A percentile compares a stretch with the other conserved stretches of the same genome.
Evolutionary conservation across 2,113 vertebrate genomes (phyloP).

Genomic region (Xyliphius kryptos): DNA sequence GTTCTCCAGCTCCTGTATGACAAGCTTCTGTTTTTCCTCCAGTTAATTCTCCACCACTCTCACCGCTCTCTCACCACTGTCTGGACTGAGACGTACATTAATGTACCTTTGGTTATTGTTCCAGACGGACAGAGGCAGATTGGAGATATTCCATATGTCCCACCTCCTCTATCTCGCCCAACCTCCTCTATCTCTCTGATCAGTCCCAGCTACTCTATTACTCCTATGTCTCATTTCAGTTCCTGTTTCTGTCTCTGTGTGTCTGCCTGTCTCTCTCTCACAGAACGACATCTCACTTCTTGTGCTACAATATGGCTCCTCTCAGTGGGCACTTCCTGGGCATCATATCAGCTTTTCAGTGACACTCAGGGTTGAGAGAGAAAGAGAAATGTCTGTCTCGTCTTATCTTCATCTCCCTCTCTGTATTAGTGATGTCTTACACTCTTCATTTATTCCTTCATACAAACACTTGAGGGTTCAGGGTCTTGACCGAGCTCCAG

Average conservation of each 20-base stretch:
- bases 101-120: constrained; percentile 5
- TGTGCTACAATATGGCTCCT: background rate
- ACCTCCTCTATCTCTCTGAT: too few relatives aligned
- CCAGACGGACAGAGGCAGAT: background rate
- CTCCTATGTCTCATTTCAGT: too few relatives aligned
- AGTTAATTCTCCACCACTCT: background rate
- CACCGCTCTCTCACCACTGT: background rate
- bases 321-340: constrained; percentile 1
- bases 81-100: constrained; percentile 2
- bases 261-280: too few relatives aligned
- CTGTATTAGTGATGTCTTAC: too few relatives aligned
- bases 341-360: background rate
- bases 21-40: constrained; percentile 30
- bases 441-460: too few relatives aligned
- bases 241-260: background rate
- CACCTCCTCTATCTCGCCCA: background rate
- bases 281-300: constrained; percentile 4
- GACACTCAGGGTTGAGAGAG: background rate
- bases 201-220: too few relatives aligned
- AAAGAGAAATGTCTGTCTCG: too few relatives aligned
- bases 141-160: background rate
- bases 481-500: too few relatives aligned
- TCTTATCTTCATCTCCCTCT: too few relatives aligned
- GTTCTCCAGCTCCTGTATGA: background rate
- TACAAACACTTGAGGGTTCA: too few relatives aligned